A percentile compares a stretch with the other conserved stretches of the same genome.
These are phyloP conservation scores for Ectemnius cavifrons DNA, from an alignment of 2,888 invertebrate genomes.

Conservation along the genomic window DNA sequence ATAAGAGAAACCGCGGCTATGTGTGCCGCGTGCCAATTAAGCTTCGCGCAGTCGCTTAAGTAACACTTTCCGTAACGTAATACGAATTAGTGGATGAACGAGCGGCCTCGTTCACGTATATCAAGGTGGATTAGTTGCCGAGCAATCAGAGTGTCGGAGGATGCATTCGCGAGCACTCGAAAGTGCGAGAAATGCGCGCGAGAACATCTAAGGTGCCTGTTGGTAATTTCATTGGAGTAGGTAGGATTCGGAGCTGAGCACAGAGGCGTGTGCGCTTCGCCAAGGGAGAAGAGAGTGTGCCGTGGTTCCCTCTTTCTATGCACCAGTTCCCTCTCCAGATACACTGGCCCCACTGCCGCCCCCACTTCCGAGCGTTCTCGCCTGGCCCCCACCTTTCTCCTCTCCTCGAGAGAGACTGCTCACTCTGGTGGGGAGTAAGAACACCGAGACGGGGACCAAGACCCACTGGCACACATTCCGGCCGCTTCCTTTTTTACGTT, in stretches of 20 bases:
- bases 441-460: conserved; percentile 62
- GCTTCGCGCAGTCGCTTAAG: no score
- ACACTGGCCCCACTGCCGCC: conserved; percentile 10
- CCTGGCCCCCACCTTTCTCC: conserved; percentile 20
- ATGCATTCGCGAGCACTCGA: no score
- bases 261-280: background rate
- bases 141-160: no score
- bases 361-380: background rate
- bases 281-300: conserved; percentile 10
- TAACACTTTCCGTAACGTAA: no score
- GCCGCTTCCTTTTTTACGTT: conserved; percentile 76
- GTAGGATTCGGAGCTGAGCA: background rate
- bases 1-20: background rate
- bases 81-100: no score
- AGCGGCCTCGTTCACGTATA: no score
- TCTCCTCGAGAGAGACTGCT: conserved; percentile 3
- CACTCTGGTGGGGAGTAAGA: conserved; percentile 37
- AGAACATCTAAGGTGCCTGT: background rate
- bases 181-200: background rate
- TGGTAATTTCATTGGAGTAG: conserved; percentile 3
- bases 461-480: conserved; percentile 77
- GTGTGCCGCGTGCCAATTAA: conserved; percentile 4
- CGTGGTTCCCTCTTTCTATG: conserved; percentile 34
- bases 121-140: no score
- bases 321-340: conserved; percentile 33